phyloP scores from a whole-genome alignment of 2,888 invertebrate species.

The Polyommatus iphigenia region DNA sequence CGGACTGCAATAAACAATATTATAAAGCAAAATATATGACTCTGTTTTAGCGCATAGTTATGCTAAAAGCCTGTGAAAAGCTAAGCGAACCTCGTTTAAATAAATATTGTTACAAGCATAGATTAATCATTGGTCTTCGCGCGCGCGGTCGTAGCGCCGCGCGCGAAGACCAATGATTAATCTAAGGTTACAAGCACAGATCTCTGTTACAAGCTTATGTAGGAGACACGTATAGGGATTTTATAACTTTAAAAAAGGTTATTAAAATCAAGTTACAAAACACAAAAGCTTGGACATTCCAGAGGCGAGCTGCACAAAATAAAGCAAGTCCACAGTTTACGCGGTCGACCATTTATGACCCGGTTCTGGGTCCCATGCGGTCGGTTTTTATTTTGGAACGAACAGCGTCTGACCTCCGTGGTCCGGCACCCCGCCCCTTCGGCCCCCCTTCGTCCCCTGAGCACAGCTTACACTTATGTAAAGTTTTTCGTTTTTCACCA shows the following conservation, averaged over 20 bases:
- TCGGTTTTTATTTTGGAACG: conserved; percentile 61
- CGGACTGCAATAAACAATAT: too few species aligned
- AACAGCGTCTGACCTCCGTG: conserved; percentile 62
- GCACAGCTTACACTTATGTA: not conserved
- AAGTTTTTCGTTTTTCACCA: not conserved
- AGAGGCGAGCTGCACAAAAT: not conserved
- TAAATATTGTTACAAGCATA: too few species aligned
- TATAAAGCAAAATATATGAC: too few species aligned
- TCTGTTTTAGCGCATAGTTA: not conserved
- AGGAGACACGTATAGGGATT: not conserved
- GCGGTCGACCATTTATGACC: conserved; percentile 62
- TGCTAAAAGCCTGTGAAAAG: not conserved
- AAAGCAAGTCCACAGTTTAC: conserved; percentile 42
- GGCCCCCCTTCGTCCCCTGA: not conserved
- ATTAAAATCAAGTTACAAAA: not conserved
- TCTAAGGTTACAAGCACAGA: too few species aligned
- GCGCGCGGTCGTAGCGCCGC: too few species aligned
- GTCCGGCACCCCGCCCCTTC: not conserved
- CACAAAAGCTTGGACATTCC: not conserved
- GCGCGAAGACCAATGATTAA: too few species aligned
- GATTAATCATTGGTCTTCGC: too few species aligned
- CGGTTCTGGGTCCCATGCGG: conserved; percentile 62
- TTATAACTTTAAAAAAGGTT: not conserved
- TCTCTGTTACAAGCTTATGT: too few species aligned
- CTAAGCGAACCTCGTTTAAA: not conserved